These are phyloP conservation scores for Murina feae DNA, from an alignment of 2,113 vertebrate species.

Conservation along the genomic window DNA sequence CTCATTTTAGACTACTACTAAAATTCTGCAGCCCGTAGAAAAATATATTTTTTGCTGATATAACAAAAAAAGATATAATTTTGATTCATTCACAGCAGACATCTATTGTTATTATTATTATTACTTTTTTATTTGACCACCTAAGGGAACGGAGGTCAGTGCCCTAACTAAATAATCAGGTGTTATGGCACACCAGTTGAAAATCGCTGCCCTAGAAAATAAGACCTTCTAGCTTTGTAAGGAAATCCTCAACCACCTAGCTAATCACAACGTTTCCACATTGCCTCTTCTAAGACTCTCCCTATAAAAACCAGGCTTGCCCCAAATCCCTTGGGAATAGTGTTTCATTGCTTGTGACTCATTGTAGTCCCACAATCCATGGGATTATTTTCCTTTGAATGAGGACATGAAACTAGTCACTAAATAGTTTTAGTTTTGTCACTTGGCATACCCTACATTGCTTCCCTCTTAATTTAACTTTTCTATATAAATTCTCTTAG, in stretches of 20 bases:
- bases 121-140: not conserved
- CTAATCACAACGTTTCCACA: not conserved
- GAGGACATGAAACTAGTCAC: not conserved
- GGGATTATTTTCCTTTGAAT: not conserved
- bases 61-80: not conserved
- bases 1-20: not conserved
- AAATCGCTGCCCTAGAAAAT: not conserved
- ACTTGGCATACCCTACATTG: not conserved
- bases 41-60: not conserved
- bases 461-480: not conserved
- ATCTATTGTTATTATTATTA: not conserved
- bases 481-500: not conserved
- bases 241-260: not conserved
- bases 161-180: not conserved
- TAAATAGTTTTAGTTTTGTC: not conserved
- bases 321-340: not conserved
- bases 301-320: not conserved
- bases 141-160: not conserved
- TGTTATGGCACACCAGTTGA: not conserved
- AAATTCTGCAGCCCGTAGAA: not conserved
- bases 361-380: not conserved
- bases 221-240: not conserved
- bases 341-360: not conserved
- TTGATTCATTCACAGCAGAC: not conserved
- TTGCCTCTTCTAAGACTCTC: not conserved